A percentile compares a stretch with the other conserved stretches of the same genome.
phyloP scores from a whole-genome alignment of 2,113 vertebrate species.

The Menura novaehollandiae region DNA sequence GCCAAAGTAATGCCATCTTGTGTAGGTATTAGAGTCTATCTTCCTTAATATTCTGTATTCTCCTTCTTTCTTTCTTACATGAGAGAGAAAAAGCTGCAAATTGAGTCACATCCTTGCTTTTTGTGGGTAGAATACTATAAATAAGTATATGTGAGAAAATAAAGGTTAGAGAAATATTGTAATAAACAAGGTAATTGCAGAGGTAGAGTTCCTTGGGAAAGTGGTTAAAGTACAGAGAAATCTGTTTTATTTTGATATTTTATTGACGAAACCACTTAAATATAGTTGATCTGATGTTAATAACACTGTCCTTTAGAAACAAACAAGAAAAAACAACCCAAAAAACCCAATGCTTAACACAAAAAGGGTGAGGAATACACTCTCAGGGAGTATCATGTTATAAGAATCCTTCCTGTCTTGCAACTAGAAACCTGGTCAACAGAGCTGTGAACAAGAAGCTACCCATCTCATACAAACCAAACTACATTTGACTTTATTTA shows the following conservation, averaged over 20 bases:
- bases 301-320: background rate
- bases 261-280: background rate
- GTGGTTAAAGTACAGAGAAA: background rate
- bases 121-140: background rate
- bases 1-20: background rate
- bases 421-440: background rate
- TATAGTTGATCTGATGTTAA: background rate
- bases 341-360: background rate
- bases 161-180: background rate
- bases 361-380: background rate
- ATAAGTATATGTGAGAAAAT: background rate
- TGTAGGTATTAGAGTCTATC: background rate
- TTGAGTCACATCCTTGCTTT: background rate
- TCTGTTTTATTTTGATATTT: background rate
- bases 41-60: background rate
- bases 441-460: background rate
- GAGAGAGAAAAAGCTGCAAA: background rate
- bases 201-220: background rate
- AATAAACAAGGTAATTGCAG: background rate
- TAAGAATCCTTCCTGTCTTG: background rate
- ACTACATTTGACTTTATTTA: background rate
- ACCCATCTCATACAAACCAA: background rate
- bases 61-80: background rate
- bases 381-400: background rate
- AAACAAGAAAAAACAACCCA: background rate